Evolutionary conservation across 2,888 invertebrate genomes (phyloP).

Genomic region (Folsomia candida): DNA sequence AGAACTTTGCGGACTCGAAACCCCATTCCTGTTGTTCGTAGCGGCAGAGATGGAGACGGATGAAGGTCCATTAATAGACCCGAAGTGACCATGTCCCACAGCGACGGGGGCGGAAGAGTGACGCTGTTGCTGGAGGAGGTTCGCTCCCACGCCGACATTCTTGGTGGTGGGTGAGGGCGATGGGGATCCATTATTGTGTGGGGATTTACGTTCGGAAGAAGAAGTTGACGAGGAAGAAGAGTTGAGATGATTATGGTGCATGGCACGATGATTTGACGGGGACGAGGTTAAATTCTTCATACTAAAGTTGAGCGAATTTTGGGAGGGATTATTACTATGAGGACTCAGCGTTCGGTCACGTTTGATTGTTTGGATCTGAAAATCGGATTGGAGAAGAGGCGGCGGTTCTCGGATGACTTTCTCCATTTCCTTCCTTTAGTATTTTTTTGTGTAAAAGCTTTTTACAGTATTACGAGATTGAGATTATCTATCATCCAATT

Average conservation of each 20-base stretch:
- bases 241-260: too few relatives aligned
- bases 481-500: too few relatives aligned
- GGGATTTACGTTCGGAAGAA: too few relatives aligned
- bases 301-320: background rate
- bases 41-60: background rate
- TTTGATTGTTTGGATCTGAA: background rate
- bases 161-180: conserved; percentile 17
- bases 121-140: conserved; percentile 9
- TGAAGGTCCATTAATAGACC: background rate
- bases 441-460: too few relatives aligned
- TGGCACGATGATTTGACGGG: too few relatives aligned
- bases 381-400: background rate
- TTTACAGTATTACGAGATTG: too few relatives aligned
- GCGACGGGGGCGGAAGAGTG: background rate
- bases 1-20: background rate
- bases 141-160: conserved; percentile 30
- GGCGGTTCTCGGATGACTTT: background rate
- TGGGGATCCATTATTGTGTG: background rate
- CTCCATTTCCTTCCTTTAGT: too few relatives aligned
- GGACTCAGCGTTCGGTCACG: background rate
- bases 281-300: background rate
- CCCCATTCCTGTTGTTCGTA: background rate
- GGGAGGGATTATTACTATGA: background rate
- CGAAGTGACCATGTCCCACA: conserved; percentile 2
- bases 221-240: too few relatives aligned